Base-by-base conservation (phyloP, 2,797 vertebrate species). In the Pseudomugil gertrudae region DNA sequence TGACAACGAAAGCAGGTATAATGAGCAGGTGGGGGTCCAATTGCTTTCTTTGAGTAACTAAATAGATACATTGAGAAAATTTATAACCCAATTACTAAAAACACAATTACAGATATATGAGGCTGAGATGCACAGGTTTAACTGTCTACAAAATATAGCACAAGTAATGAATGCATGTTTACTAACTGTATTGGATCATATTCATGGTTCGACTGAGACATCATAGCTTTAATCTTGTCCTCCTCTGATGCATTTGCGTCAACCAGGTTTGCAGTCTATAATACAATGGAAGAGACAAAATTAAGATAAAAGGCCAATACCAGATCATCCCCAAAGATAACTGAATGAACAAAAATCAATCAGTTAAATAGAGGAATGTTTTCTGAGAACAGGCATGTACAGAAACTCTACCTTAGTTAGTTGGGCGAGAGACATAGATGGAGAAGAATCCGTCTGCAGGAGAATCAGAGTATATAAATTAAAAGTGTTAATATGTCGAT, bases 211-310 rank as follows among this genome's bases (percentile, higher is more conserved):
- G 98, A 99, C 89, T 99, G 98, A 76, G 95, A 95, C 94, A 99
- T 99, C 98, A 99, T 98, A 86, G 98, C 98, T 97, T 93, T 98
- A 90, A 99, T 99, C 96, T 99, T 99, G 95, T 99, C 98, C 89
- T 99, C 98, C 86, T 99, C 98, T 45, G 98, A 99, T 89, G 98
- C 98, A 92, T 99, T 98, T 83, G 97, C 98, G 90, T 99, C 98
- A 86, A 96, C 98, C 91, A 99, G 95, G 94, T 99, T 99, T 89
- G 97, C 96, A 58, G 97, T 99, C 98, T 99, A 95, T 94, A 95
- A 66, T 2, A 68, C 43, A 55, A 65, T 2, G 24, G 40, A 68
- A 15, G 32, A 19, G 5, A 3, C 19, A 26, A 27, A 27, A 7
- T 30, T 29, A n/a, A 43, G 24, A 51, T 9, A 27, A 50, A 55